Conservation (phyloP, 2,113 vertebrate genomes). For the Malaclemys terrapin region DNA sequence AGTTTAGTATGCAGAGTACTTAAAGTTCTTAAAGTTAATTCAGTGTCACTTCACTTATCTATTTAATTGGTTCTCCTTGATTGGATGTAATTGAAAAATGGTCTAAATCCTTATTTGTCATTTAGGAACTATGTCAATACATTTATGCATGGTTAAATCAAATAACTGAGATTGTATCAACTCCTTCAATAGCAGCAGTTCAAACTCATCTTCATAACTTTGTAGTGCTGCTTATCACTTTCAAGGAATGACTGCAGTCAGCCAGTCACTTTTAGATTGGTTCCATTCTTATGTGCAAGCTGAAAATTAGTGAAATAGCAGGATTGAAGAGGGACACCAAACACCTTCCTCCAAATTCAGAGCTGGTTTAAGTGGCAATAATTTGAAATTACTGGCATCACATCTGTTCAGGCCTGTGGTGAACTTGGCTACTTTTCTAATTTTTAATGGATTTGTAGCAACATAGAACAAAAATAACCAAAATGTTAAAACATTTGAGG, state of each 20-base stretch:
- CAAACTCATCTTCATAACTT: background rate
- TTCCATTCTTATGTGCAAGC: background rate
- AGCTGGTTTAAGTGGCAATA: background rate
- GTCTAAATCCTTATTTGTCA: background rate
- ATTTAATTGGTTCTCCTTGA: background rate
- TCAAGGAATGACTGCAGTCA: background rate
- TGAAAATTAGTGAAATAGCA: constrained; percentile 5
- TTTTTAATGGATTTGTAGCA: background rate
- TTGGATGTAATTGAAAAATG: background rate
- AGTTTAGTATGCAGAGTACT: background rate
- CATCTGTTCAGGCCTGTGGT: background rate
- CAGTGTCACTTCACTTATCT: background rate
- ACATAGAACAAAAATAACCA: background rate
- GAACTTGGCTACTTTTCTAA: background rate
- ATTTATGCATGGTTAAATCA: background rate
- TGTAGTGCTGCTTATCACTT: background rate
- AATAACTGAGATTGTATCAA: background rate
- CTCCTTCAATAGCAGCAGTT: background rate
- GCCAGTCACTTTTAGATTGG: background rate
- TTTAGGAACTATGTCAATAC: background rate
- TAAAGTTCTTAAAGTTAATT: background rate
- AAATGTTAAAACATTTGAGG: constrained; percentile 15
- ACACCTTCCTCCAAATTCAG: background rate
- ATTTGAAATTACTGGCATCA: background rate
- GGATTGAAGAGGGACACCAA: background rate